These are phyloP conservation scores for Trichacis sp. DNA, from an alignment of 2,888 invertebrate species.

Conservation along the genomic window DNA sequence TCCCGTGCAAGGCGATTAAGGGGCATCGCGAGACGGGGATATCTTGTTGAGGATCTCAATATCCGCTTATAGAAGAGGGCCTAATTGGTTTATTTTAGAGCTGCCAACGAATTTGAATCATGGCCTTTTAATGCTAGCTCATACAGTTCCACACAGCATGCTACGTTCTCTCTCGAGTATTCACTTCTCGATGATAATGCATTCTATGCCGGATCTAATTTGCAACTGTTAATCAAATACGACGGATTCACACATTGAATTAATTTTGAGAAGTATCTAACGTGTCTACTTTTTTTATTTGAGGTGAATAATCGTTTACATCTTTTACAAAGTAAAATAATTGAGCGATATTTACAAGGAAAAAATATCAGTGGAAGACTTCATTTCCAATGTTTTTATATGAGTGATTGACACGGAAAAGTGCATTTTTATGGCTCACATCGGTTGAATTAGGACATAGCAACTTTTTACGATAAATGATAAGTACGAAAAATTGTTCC, in stretches of 20 bases:
- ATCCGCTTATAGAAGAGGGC: conserved; percentile 43
- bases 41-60: conserved; percentile 45
- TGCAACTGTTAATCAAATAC: conserved; percentile 2
- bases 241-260: not conserved
- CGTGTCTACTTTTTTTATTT: no score
- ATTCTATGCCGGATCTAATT: not conserved
- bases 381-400: no score
- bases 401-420: no score
- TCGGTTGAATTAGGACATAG: no score
- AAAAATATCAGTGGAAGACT: no score
- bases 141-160: not conserved
- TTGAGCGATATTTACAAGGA: no score
- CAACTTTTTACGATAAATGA: no score
- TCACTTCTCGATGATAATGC: conserved; percentile 1
- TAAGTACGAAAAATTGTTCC: no score
- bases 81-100: conserved; percentile 53
- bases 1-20: conserved; percentile 4
- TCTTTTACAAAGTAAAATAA: no score
- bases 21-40: conserved; percentile 7
- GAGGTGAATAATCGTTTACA: no score
- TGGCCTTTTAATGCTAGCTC: conserved; percentile 44
- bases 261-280: no score
- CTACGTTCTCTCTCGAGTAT: not conserved
- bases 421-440: no score
- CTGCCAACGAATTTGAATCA: conserved; percentile 49